Evolutionary conservation across 2,797 vertebrate species (phyloP), one percentile per base, ranked within the genome.

Genomic region (Amblyraja radiata): DNA sequence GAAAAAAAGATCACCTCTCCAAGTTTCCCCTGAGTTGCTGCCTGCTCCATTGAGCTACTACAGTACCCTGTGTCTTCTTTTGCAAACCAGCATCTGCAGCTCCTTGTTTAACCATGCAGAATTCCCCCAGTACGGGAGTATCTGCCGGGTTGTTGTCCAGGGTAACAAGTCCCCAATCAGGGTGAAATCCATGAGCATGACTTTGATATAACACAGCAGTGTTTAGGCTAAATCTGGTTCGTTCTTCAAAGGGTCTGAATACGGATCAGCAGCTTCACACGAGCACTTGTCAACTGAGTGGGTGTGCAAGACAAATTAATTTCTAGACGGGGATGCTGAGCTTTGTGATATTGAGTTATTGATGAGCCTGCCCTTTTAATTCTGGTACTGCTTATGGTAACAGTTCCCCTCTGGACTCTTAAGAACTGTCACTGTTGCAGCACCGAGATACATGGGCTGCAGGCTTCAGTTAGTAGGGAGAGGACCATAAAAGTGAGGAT

Each of bases 351-450:
- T 32, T 16, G n/a, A 68, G 61, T 68, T 88, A 88, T 88, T 68
- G 61, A 88, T 88, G 84, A 88, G 14, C n/a, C 61, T 65, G 14
- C n/a, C 61, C 84, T 88, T 32, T 88, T 88, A 88, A 32, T 68
- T 88, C n/a, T 36, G 61, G 61, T 63, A 36, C 84, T 18, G 84
- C 32, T 88, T 68, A 36, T 68, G 63, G n/a, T 88, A 88, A 65
- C 61, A 21, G 28, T 88, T 88, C 25, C 54, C 32, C 61, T 21
- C 61, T 36, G 6, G 84, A 68, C 61, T 32, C n/a, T 73, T 14
- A 88, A 68, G 61, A 36, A 36, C 63, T 65, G 63, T 68, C 63
- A 36, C 61, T 28, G 84, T 65, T 65, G 65, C 28, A 88, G 28
- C 84, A 21, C 18, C 10, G 28, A 88, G 84, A 88, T 36, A 68